Evolutionary conservation across 2,888 invertebrate species (phyloP).

Genomic region (Catocala fraxini): DNA sequence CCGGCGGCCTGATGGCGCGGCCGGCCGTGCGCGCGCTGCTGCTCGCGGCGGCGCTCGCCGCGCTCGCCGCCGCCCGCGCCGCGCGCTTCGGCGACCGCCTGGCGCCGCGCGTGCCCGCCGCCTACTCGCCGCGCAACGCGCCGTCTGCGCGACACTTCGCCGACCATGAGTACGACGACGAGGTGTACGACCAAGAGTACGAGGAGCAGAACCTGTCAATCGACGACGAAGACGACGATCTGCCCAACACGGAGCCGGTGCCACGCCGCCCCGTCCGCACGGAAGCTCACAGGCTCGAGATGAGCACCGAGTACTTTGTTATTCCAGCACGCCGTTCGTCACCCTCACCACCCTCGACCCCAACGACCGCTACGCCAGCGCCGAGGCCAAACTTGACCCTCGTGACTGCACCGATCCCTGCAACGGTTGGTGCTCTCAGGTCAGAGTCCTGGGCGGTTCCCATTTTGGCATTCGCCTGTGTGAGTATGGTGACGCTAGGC

Average conservation of each 20-base stretch:
- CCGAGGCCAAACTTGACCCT: conserved; percentile 66
- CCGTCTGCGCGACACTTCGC: conserved; percentile 62
- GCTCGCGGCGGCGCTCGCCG: conserved; percentile 70
- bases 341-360: conserved; percentile 70
- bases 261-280: conserved; percentile 76
- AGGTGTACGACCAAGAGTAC: conserved; percentile 72
- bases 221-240: conserved; percentile 62
- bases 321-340: conserved; percentile 87
- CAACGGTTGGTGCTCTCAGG: conserved; percentile 82
- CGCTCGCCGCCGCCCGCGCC: conserved; percentile 63
- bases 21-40: conserved; percentile 72
- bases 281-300: conserved; percentile 89
- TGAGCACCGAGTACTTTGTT: conserved; percentile 95
- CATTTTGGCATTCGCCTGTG: conserved; percentile 93
- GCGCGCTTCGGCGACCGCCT: conserved; percentile 80
- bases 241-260: conserved; percentile 61
- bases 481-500: conserved; percentile 94
- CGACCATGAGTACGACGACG: conserved; percentile 69
- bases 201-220: conserved; percentile 64
- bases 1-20: conserved; percentile 77
- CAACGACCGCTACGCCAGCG: conserved; percentile 59
- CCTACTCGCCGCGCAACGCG: conserved; percentile 74
- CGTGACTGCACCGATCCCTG: conserved; percentile 58
- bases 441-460: conserved; percentile 97
- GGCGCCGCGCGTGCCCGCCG: conserved; percentile 77